Evolutionary conservation across 2,113 vertebrate genomes (phyloP), one percentile per base, ranked within the genome.

Genomic region (Cynopterus brachyotis): DNA sequence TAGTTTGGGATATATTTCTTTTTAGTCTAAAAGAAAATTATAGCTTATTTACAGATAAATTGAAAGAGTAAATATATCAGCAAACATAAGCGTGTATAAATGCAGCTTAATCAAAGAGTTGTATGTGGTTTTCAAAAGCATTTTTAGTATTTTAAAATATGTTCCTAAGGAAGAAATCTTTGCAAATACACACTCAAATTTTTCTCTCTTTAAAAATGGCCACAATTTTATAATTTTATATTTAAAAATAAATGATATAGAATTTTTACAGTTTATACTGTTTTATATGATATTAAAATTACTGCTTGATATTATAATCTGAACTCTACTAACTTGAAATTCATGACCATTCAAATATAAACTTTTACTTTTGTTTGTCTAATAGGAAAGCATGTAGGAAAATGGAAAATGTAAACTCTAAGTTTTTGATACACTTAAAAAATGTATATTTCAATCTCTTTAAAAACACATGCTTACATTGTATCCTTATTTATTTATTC

Each of bases 221-320:
- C 75, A 45, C 10, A 26, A 22, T 93, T 91, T 85, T 85, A 50
- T 81, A 73, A 96, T 72, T 53, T 92, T 80, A 96, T 85, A 94
- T 75, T 82, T 83, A 86, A 86, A 75, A 89, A 79, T 67, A 66
- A 64, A 59, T 22, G 26, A 59, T 69, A 35, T 45, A 81, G 72
- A 93, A 60, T 84, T 96, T 92, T 85, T 89, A 89, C 10, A 22
- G 53, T 66, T 97, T 35, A 80, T 7, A 88, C 50, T 79, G 20
- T 92, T 96, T 92, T 72, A 73, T 37, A 73, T 26, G 57, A 24
- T 81, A 84, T 97, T 97, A 95, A 97, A 94, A 91, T 78, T 73
- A 94, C 83, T 92, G 30, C 64, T 94, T 87, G 88, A 62, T 94
- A 94, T 82, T 93, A 96, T 87, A 92, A 75, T 96, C 37, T 57